Evolutionary conservation across 1,140 invertebrate species (phyloP), one percentile per base, ranked within the genome.

Genomic region (Drosophila busckii): DNA sequence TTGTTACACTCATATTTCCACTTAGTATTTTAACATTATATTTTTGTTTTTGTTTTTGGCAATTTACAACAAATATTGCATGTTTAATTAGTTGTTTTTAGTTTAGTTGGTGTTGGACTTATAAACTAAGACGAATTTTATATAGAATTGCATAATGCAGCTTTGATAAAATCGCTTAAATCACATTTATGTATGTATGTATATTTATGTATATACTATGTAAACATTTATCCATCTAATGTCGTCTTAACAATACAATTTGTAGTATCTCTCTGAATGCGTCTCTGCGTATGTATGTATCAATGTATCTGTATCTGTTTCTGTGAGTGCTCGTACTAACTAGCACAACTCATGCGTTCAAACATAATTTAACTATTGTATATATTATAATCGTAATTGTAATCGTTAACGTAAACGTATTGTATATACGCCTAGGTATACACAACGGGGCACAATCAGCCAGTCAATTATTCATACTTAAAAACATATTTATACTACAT

Each of bases 111-210:
- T 56, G 29, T 73, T 68, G 34, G 29, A 80, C 75, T 80, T 80
- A 80, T 22, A 52, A 46, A 61, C 75, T 82, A 82, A 49, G 70
- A 82, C 75, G 75, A 82, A 75, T 82, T 76, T 80, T 82, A 82
- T 76, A 48, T 76, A 52, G 76, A 70, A 66, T 84, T 84, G 69
- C 80, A 84, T 84, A 56, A 62, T 82, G 75, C 75, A 84, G 71
- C 75, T 67, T 84, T 84, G 80, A 84, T 84, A 84, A 84, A 84
- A 84, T 84, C 80, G 80, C 80, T 84, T 84, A 84, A 84, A 84
- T 84, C 80, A 84, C 80, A 84, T 80, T 84, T 84, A 84, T 80
- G 48, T 84, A 84, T 80, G 59, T 70, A 25, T 65, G 68, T 70
- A 78, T 63, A 66, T 44, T 78, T 80, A 61, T 70, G 26, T 65